Evolutionary conservation across 2,113 vertebrate species (phyloP).

Genomic region (cattle (Bos taurus)): ARS-UCD2.0 NC_037333.1:115089501-115090000

Average conservation of each 20-base stretch:
- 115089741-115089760: background rate
- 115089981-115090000: background rate
- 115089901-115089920: rapidly evolving
- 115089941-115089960: background rate
- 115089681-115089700: rapidly evolving
- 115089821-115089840: background rate
- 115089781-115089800: rapidly evolving
- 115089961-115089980: too few species aligned
- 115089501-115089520: background rate
- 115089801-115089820: rapidly evolving
- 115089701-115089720: background rate
- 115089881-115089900: rapidly evolving
- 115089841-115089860: background rate
- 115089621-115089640: rapidly evolving
- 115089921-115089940: background rate
- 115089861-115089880: too few species aligned
- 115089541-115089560: background rate
- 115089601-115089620: too few species aligned
- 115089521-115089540: background rate
- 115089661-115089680: rapidly evolving
- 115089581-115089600: background rate
- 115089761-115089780: rapidly evolving
- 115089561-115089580: rapidly evolving
- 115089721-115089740: rapidly evolving
- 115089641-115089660: too few species aligned